phyloP scores from a whole-genome alignment of 1,140 invertebrate species.

The Pectinophora gossypiella region DNA sequence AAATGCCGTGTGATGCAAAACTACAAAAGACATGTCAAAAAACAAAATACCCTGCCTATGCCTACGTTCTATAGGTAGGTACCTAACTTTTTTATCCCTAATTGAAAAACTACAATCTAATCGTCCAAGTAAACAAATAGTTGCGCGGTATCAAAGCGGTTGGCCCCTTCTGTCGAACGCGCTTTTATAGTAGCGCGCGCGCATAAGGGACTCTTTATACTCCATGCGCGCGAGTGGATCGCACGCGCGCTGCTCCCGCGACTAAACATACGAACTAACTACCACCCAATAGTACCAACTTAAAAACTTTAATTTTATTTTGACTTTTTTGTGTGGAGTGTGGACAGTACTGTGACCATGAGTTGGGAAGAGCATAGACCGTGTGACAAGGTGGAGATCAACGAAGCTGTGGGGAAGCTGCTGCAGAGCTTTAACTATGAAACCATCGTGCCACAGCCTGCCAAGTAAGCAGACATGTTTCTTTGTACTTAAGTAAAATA shows the following conservation, averaged over 20 bases:
- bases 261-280: not conserved
- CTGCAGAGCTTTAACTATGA: conserved; percentile 64
- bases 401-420: conserved; percentile 59
- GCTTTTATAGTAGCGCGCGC: conserved; percentile 51
- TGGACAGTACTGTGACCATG: conserved; percentile 35
- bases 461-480: conserved; percentile 46
- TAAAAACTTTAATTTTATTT: not conserved
- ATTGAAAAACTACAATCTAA: not conserved
- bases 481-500: not conserved
- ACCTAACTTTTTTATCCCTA: not conserved
- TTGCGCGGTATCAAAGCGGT: conserved; percentile 21
- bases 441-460: conserved; percentile 53
- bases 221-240: conserved; percentile 62
- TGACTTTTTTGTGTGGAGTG: not conserved
- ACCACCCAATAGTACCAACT: not conserved
- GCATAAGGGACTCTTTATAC: conserved; percentile 70
- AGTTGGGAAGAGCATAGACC: conserved; percentile 51
- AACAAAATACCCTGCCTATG: too few relatives aligned
- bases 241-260: conserved; percentile 42
- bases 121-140: conserved; percentile 33
- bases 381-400: conserved; percentile 53
- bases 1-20: too few relatives aligned
- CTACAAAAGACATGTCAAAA: too few relatives aligned
- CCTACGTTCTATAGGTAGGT: too few relatives aligned
- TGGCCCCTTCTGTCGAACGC: conserved; percentile 33